These are phyloP conservation scores for Latrodectus hesperus DNA, from an alignment of 2,888 invertebrate species.

Conservation along the genomic window DNA sequence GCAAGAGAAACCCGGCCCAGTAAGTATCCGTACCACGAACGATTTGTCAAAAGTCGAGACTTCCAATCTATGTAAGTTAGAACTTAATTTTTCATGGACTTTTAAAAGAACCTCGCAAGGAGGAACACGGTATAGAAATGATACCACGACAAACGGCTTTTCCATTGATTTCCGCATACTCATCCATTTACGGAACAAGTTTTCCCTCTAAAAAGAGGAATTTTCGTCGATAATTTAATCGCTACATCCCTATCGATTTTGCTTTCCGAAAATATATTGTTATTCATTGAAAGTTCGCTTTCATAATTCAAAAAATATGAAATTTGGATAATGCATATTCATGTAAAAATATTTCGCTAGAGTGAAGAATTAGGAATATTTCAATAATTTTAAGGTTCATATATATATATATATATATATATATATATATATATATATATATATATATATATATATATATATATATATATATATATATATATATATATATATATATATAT, in stretches of 20 bases:
- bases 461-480: no score
- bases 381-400: no score
- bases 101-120: slow-evolving; percentile 31
- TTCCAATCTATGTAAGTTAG: slow-evolving; percentile 56
- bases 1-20: slow-evolving; percentile 2
- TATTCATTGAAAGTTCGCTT: no score
- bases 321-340: no score
- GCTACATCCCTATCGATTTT: slow-evolving; percentile 33
- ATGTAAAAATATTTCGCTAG: no score
- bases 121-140: slow-evolving; percentile 35
- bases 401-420: no score
- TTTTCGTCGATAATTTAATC: slow-evolving; percentile 53
- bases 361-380: no score
- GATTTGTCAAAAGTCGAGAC: slow-evolving; percentile 49
- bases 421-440: no score
- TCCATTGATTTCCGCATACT: slow-evolving; percentile 43
- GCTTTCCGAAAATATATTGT: neutral
- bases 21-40: slow-evolving; percentile 49
- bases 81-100: slow-evolving; percentile 60
- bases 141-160: slow-evolving; percentile 43
- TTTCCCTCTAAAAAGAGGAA: slow-evolving; percentile 25
- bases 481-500: no score
- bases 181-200: slow-evolving; percentile 51
- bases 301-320: no score
- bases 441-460: no score